Base-by-base conservation (phyloP, 2,888 invertebrate genomes). In the Aromia moschata region DNA sequence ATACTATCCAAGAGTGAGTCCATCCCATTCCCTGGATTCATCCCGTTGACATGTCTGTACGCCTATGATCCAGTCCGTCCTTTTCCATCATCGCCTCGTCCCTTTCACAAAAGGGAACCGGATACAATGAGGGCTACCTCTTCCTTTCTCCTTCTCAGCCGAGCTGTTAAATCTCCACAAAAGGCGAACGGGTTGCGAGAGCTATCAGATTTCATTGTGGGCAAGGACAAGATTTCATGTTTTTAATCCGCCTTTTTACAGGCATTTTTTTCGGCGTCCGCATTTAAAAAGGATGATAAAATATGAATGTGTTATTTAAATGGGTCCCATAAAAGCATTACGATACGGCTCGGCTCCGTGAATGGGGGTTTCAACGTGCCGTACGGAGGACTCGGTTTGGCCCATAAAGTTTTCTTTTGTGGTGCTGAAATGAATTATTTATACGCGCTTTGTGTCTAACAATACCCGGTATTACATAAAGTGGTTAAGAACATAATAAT, bases 91-190 rank as follows among this genome's bases (percentile, higher is more conserved):
- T 55, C 56, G 11, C 43, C 55, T 47, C 14, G 15, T 43, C 20
- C 54, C 51, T 44, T 49, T 18, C 41, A 49, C 40, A 41, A 41
- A 58, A 49, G 46, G 38, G 12, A 18, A 54, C 54, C 54, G 54
- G 54, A 54, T 54, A 54, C 54, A 54, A 44, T 20, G 44, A 33
- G 30, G 17, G 5, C 10, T 37, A 49, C 47, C 38, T 49, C 14
- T 20, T 49, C 41, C 16, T 31, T 52, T 46, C 14, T 46, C 17
- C 33, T 44, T 31, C 10, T 41, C 30, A 12, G n/a, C 30, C 40
- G 40, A n/a, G 31, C 41, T 31, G 41, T 52, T 41, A 52, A 52
- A 41, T 41, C 31, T 11, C 5, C 17, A 52, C 52, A 52, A 52
- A 52, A 40, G 52, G 30, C 30, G 52, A 41, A 25, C 52, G 30